A percentile compares a stretch with the other conserved stretches of the same genome.
Conservation (phyloP, 1,140 invertebrate species). For the Brachionus manjavacas region DNA sequence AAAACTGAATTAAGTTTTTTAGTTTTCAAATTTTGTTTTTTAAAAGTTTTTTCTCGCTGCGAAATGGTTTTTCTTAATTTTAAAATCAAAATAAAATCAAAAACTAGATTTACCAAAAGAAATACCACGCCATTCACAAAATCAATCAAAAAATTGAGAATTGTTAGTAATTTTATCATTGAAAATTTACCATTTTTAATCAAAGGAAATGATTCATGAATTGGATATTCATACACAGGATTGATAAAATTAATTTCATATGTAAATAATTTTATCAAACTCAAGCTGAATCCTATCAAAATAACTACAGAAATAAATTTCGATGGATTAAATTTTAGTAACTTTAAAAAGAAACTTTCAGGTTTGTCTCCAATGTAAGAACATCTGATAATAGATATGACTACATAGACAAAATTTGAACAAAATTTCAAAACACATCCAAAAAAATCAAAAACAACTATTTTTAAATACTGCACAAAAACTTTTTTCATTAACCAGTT, state of each 20-base stretch:
- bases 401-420: background rate
- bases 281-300: background rate
- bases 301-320: background rate
- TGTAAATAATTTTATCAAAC: background rate
- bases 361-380: slow-evolving; percentile 5
- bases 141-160: background rate
- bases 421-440: background rate
- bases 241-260: slow-evolving; percentile 8
- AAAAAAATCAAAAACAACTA: background rate
- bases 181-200: background rate
- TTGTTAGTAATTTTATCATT: background rate
- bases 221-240: background rate
- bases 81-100: background rate
- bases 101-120: background rate
- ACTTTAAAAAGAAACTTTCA: background rate
- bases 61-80: background rate
- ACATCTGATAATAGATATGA: background rate
- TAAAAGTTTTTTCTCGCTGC: background rate
- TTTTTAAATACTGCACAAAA: background rate
- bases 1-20: background rate
- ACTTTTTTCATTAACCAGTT: background rate
- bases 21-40: background rate
- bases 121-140: background rate
- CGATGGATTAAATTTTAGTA: background rate
- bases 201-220: background rate